phyloP scores from a whole-genome alignment of 2,797 vertebrate genomes.

The Sus cebifrons region DNA sequence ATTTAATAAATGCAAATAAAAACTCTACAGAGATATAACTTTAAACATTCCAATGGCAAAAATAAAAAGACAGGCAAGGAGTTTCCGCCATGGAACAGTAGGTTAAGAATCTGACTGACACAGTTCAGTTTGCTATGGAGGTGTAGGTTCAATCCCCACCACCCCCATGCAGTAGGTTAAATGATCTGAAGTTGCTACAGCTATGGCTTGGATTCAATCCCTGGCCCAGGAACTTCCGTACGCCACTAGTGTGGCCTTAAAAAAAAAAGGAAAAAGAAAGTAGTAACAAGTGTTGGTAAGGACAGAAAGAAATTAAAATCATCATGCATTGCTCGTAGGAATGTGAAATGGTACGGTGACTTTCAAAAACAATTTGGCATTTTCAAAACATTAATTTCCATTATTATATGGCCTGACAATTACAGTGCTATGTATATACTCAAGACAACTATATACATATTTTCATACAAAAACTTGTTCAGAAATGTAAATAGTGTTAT shows the following conservation, averaged over 20 bases:
- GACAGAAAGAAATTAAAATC: not conserved
- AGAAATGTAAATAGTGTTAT: not conserved
- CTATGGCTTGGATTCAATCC: no score
- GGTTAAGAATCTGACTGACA: no score
- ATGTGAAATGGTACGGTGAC: not conserved
- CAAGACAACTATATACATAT: not conserved
- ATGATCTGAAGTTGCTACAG: no score
- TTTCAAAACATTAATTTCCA: not conserved
- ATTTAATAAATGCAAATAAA: not conserved
- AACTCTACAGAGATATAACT: not conserved
- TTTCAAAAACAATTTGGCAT: not conserved
- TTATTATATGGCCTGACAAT: not conserved
- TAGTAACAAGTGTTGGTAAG: not conserved
- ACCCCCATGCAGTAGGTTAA: no score
- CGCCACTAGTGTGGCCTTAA: no score
- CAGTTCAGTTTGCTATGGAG: no score
- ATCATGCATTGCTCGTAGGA: not conserved
- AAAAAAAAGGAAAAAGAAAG: no score
- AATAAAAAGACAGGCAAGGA: not conserved
- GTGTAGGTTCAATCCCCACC: no score
- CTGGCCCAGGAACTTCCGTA: no score
- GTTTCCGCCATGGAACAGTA: no score
- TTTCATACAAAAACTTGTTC: not conserved
- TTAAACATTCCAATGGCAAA: not conserved
- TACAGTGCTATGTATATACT: not conserved